A percentile compares a stretch with the other conserved stretches of the same genome.
Conservation (phyloP, 2,113 vertebrate genomes). For the Cephalopterus ornatus region DNA sequence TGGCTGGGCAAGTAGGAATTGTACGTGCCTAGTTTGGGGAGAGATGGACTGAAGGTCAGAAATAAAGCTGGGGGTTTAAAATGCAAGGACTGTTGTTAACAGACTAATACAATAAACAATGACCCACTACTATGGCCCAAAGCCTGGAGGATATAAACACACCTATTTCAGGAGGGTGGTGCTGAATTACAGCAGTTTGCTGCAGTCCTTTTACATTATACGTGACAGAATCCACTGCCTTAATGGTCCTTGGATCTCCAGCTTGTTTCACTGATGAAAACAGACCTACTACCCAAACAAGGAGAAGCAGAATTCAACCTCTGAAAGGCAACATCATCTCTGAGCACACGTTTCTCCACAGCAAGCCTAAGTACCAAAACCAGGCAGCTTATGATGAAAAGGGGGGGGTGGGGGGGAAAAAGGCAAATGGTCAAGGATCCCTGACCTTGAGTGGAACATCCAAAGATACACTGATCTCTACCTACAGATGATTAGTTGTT, state of each 20-base stretch:
- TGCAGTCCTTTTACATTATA: background rate
- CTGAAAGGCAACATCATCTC: background rate
- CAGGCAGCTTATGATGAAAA: background rate
- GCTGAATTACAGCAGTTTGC: background rate
- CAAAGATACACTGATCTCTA: background rate
- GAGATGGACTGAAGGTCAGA: background rate
- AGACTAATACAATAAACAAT: background rate
- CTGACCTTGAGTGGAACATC: background rate
- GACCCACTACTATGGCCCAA: background rate
- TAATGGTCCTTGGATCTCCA: background rate
- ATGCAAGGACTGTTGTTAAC: background rate
- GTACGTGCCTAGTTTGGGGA: background rate
- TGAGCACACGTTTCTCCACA: background rate
- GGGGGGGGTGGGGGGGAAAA: background rate
- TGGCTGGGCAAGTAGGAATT: background rate
- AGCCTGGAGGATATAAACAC: background rate
- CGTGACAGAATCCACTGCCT: background rate
- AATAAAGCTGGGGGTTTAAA: background rate
- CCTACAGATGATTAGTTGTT: background rate
- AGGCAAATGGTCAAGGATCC: background rate
- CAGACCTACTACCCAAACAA: background rate
- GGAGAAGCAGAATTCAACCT: background rate
- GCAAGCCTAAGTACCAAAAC: background rate
- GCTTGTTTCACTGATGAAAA: background rate
- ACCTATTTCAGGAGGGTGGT: background rate